phyloP scores from a whole-genome alignment of 2,888 invertebrate species.

The Phyto melanocephala region DNA sequence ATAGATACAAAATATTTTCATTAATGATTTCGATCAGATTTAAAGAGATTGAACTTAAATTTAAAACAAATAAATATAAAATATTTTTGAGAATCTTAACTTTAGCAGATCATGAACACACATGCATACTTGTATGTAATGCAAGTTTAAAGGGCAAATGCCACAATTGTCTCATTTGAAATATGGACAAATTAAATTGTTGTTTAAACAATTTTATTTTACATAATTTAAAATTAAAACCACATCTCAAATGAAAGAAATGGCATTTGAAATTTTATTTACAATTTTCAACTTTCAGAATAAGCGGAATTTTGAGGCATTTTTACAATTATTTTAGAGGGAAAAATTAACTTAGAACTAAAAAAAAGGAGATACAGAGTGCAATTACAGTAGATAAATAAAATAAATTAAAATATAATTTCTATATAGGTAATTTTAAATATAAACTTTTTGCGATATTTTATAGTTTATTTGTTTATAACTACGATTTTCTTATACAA shows the following conservation, averaged over 20 bases:
- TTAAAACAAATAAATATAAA: background rate
- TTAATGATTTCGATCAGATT: background rate
- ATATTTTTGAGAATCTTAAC: background rate
- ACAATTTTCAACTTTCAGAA: background rate
- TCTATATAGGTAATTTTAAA: background rate
- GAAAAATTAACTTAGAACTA: slow-evolving; percentile 64
- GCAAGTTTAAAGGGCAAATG: slow-evolving; percentile 27
- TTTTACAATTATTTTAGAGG: slow-evolving; percentile 17
- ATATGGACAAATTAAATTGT: slow-evolving; percentile 15
- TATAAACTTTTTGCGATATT: background rate
- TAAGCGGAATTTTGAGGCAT: background rate
- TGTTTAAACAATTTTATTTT: background rate
- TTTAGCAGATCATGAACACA: too few species aligned
- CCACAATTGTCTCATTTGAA: slow-evolving; percentile 63
- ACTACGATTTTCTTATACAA: too few species aligned
- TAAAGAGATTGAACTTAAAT: slow-evolving; percentile 40
- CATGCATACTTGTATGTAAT: too few species aligned
- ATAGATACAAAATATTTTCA: background rate
- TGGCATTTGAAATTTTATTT: slow-evolving; percentile 45
- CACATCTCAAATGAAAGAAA: slow-evolving; percentile 62
- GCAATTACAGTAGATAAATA: slow-evolving; percentile 74
- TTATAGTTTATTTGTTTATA: too few species aligned
- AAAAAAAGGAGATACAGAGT: slow-evolving; percentile 76
- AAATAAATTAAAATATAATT: slow-evolving; percentile 30
- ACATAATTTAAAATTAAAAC: background rate